These are phyloP conservation scores for Syngnathus typhle DNA, from an alignment of 2,113 vertebrate genomes.

Conservation along the genomic window DNA sequence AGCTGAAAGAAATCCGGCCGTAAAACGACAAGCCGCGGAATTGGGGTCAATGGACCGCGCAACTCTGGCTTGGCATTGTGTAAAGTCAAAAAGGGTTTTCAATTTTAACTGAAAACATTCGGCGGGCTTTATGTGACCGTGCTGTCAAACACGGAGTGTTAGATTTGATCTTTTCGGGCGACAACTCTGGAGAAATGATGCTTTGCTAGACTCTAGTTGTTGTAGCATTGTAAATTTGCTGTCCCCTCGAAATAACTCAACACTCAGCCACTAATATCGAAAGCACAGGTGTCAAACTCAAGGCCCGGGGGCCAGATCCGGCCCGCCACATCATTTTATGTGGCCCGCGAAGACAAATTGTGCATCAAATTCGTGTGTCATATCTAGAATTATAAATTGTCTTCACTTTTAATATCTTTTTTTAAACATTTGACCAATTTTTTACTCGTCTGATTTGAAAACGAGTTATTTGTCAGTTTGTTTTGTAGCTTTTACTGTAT, in stretches of 20 bases:
- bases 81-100: background rate
- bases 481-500: too few species aligned
- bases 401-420: too few species aligned
- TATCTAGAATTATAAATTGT: too few species aligned
- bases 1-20: conserved; percentile 35
- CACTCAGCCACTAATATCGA: too few species aligned
- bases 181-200: background rate
- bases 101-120: background rate
- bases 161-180: background rate
- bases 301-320: too few species aligned
- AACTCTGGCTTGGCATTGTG: background rate
- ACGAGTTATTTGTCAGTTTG: too few species aligned
- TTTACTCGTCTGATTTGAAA: too few species aligned
- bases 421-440: too few species aligned
- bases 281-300: too few species aligned
- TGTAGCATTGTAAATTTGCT: background rate
- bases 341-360: too few species aligned
- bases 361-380: too few species aligned
- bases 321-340: too few species aligned
- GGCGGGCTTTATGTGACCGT: background rate
- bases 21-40: conserved; percentile 48
- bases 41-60: conserved; percentile 47
- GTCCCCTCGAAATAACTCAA: background rate
- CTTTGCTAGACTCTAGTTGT: background rate
- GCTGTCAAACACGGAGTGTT: background rate